These are phyloP conservation scores for Sakesphorus luctuosus DNA, from an alignment of 2,113 vertebrate genomes.

Conservation along the genomic window DNA sequence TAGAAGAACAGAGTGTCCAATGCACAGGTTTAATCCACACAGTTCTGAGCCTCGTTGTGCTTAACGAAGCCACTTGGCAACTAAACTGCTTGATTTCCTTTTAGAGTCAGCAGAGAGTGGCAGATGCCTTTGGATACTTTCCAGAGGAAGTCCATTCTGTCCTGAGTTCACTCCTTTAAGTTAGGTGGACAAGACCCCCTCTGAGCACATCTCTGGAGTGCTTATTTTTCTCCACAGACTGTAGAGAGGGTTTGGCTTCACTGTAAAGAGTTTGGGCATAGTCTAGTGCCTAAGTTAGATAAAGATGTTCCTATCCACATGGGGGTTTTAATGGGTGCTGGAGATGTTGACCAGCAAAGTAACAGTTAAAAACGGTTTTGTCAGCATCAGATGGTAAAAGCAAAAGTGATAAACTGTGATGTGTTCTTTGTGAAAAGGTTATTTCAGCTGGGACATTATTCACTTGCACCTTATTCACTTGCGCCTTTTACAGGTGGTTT, in stretches of 20 bases:
- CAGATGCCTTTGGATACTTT: neutral
- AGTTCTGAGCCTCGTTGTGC: neutral
- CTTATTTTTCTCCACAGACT: neutral
- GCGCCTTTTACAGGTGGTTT: neutral
- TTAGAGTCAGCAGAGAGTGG: neutral
- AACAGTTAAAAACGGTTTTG: slow-evolving; percentile 4
- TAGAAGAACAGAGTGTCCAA: neutral
- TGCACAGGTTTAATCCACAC: neutral
- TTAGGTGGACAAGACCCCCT: neutral
- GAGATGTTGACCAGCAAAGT: neutral
- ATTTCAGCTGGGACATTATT: neutral
- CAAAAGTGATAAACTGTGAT: slow-evolving; percentile 30
- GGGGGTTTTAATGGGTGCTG: neutral
- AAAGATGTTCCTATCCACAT: neutral
- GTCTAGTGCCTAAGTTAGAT: neutral
- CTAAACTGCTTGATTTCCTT: neutral
- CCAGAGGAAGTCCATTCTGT: neutral
- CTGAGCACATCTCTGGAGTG: neutral
- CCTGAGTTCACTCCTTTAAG: neutral
- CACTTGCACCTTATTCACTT: neutral
- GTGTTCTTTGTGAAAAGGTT: slow-evolving; percentile 40
- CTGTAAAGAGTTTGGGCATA: neutral
- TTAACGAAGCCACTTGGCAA: neutral
- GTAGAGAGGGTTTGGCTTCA: neutral
- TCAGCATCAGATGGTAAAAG: neutral